Conservation (phyloP, 2,888 invertebrate species). For the Sesia bembeciformis region DNA sequence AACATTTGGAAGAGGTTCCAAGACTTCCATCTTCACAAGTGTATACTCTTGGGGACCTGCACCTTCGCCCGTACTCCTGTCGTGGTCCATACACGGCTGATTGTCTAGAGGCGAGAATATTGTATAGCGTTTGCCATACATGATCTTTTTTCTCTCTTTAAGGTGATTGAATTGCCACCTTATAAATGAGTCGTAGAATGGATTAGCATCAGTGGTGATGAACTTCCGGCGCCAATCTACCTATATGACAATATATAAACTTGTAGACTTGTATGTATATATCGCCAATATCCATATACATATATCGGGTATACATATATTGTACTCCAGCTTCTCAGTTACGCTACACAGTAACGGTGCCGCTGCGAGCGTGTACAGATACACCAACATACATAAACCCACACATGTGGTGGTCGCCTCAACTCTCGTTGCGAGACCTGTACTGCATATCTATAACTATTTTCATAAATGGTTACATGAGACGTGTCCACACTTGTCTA, state of each 20-base stretch:
- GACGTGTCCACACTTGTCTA: too few relatives aligned
- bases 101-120: slow-evolving; percentile 97
- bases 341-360: too few relatives aligned
- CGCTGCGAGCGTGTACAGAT: too few relatives aligned
- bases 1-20: slow-evolving; percentile 81
- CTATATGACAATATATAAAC: slow-evolving; percentile 48
- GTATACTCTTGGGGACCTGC: slow-evolving; percentile 99
- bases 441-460: too few relatives aligned
- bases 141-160: slow-evolving; percentile 89
- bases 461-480: too few relatives aligned
- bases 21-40: slow-evolving; percentile 91
- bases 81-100: slow-evolving; percentile 99
- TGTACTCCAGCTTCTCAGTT: too few relatives aligned
- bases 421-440: too few relatives aligned
- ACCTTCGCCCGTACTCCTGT: slow-evolving; percentile 95
- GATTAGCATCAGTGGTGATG: slow-evolving; percentile 98
- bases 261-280: too few relatives aligned
- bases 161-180: slow-evolving; percentile 96
- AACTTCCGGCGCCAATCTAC: slow-evolving; percentile 99
- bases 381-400: too few relatives aligned
- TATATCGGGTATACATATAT: too few relatives aligned
- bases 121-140: slow-evolving; percentile 97
- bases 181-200: slow-evolving; percentile 97
- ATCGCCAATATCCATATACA: too few relatives aligned
- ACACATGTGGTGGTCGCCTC: too few relatives aligned